A percentile compares a stretch with the other conserved stretches of the same genome.
phyloP scores from a whole-genome alignment of 2,113 vertebrate species.

The Trachemys scripta region DNA sequence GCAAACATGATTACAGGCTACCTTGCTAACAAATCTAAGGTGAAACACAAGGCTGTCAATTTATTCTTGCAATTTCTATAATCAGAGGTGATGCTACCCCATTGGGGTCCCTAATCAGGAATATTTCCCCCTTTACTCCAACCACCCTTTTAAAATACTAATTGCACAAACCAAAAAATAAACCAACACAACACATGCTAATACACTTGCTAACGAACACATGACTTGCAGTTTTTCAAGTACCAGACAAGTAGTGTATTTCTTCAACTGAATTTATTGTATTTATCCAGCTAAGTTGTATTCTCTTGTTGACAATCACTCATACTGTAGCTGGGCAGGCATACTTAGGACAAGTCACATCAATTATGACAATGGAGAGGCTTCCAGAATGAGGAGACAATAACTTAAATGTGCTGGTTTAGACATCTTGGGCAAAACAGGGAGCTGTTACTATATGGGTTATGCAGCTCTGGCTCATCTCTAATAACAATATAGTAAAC shows the following conservation, averaged over 20 bases:
- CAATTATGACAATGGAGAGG: neutral
- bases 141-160: neutral
- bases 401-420: neutral
- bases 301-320: neutral
- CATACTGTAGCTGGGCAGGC: rapidly evolving
- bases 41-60: neutral
- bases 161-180: neutral
- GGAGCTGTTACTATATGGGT: rapidly evolving
- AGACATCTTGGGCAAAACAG: neutral
- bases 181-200: neutral
- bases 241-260: neutral
- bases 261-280: no score
- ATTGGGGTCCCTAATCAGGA: neutral
- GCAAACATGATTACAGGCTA: no score
- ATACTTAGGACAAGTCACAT: neutral
- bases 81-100: neutral
- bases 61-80: neutral
- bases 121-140: neutral
- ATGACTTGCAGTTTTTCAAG: conserved; percentile 17
- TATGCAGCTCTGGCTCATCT: conserved; percentile 46
- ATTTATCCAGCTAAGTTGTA: neutral
- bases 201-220: neutral
- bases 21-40: neutral
- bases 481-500: conserved; percentile 21
- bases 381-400: neutral